Evolutionary conservation across 2,113 vertebrate species (phyloP).

Genomic region (Pelmatolapia mariae): DNA sequence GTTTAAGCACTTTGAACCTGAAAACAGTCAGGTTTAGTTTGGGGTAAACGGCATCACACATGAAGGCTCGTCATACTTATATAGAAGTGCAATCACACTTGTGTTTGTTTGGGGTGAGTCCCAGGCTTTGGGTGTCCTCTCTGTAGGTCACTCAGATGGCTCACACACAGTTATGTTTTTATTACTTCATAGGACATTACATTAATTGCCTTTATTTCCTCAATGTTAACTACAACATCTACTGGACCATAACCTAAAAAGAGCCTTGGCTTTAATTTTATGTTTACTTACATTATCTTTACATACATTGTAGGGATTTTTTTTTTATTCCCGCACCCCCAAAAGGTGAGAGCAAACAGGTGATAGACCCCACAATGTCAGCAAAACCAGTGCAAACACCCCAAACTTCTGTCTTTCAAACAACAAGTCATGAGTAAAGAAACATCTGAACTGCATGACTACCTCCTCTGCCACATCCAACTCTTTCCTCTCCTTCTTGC

Average conservation of each 20-base stretch:
- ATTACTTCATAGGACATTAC: background rate
- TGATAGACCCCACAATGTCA: background rate
- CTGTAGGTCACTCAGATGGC: background rate
- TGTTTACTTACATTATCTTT: background rate
- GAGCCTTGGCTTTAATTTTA: background rate
- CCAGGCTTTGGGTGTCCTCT: background rate
- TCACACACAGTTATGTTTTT: background rate
- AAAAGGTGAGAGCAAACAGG: background rate
- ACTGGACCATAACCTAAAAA: background rate
- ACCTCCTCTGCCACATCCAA: background rate
- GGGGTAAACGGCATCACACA: background rate
- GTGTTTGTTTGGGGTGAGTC: background rate
- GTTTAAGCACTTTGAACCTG: background rate
- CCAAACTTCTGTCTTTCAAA: background rate
- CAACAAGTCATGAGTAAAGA: background rate
- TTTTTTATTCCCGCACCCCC: background rate
- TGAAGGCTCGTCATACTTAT: background rate
- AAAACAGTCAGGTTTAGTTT: background rate
- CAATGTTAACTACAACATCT: background rate
- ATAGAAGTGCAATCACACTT: background rate
- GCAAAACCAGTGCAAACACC: background rate
- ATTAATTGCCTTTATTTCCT: background rate
- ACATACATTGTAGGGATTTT: background rate
- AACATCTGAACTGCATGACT: background rate
- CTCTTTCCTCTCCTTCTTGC: background rate